Evolutionary conservation across 2,113 vertebrate species (phyloP), one percentile per base, ranked within the genome.

Genomic region (Micronycteris hirsuta): DNA sequence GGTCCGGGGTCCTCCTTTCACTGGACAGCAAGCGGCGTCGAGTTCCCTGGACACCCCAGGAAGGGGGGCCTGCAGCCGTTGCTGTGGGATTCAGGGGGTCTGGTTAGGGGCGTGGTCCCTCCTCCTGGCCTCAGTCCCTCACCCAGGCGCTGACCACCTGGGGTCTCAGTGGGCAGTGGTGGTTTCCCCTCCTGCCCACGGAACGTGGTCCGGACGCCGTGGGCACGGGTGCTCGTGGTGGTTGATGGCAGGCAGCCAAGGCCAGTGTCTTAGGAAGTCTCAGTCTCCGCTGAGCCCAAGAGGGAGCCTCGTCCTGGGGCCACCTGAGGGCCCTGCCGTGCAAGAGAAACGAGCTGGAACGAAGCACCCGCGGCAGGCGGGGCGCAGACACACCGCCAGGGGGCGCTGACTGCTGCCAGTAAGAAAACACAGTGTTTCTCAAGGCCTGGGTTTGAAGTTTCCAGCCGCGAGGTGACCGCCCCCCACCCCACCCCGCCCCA

Each of bases 361-460:
- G 8, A 20, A 83, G 43, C 56, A 16, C 81, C 19, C 0, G 0
- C 67, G 33, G 96, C 86, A 8, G 7, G 31, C 3, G 24, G 47
- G n/a, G 38, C 54, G 56, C 3, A 54, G 76, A 74, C 83, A 43
- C 0, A 3, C 63, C 0, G 38, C 70, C 11, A 2, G 1, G 4
- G 33, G 54, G 22, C 3, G 26, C 86, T 38, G 41, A 81, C 63
- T 96, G 97, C 95, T 77, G 0, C 26, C 26, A 74, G 74, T 87
- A 73, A 68, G 93, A 91, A 95, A 97, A 76, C 58, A 17, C 71
- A 90, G 94, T 74, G 85, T 13, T 4, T 90, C 47, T 89, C 96
- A 68, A 96, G 97, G 95, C 97, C 96, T 91, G 89, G 38, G 92
- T 97, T 95, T 43, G 92, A 83, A 90, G 67, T 14, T 14, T 89